Conservation (phyloP, 2,113 vertebrate species). For the Datnioides undecimradiatus region DNA sequence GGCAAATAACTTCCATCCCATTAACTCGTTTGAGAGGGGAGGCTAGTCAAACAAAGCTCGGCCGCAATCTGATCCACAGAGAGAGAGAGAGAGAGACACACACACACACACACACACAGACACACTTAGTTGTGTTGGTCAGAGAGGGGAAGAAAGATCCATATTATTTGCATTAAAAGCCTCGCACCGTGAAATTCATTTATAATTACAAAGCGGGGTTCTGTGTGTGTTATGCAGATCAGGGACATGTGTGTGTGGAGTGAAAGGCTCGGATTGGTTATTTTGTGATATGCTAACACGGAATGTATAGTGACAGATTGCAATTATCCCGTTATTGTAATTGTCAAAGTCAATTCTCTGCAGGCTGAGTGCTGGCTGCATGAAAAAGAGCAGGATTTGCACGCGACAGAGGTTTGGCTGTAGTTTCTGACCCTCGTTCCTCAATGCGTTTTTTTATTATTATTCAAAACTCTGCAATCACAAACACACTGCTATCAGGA, state of each 20-base stretch:
- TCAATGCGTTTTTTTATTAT: too few species aligned
- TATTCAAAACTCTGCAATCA: not conserved
- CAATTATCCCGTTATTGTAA: conserved; percentile 85
- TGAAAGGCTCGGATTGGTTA: conserved; percentile 73
- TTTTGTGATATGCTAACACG: conserved; percentile 81
- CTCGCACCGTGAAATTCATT: conserved; percentile 83
- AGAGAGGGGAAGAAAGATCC: conserved; percentile 60
- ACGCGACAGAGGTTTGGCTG: not conserved
- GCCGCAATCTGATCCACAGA: conserved; percentile 79
- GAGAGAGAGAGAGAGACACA: conserved; percentile 9
- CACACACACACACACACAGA: conserved; percentile 26
- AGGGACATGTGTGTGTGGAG: conserved; percentile 74
- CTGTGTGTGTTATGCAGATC: conserved; percentile 78
- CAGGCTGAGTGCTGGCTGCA: conserved; percentile 48
- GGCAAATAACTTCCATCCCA: conserved; percentile 94
- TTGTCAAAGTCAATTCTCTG: conserved; percentile 83
- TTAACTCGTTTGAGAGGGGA: conserved; percentile 92
- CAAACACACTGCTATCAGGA: conserved; percentile 1
- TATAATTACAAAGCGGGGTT: conserved; percentile 80
- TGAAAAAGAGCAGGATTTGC: conserved; percentile 17
- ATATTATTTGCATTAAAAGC: conserved; percentile 87
- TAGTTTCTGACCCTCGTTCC: conserved; percentile 16
- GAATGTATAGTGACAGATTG: conserved; percentile 83
- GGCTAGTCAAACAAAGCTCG: conserved; percentile 88
- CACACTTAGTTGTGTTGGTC: conserved; percentile 51